phyloP scores from a whole-genome alignment of 2,113 vertebrate genomes.

The Helogale parvula region DNA sequence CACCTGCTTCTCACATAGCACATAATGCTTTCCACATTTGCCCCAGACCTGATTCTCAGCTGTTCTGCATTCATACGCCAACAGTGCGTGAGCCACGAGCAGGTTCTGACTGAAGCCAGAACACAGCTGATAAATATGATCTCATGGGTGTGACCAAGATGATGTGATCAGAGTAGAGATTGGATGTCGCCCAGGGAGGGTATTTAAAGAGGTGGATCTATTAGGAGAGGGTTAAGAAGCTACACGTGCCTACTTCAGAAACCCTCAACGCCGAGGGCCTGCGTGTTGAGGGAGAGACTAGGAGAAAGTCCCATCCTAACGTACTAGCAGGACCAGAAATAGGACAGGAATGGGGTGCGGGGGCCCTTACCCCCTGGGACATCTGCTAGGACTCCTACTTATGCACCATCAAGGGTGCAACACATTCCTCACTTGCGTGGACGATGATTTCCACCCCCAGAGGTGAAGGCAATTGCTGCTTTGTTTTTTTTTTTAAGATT shows the following conservation, averaged over 20 bases:
- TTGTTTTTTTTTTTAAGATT: background rate
- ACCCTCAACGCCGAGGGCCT: background rate
- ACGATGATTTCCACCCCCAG: background rate
- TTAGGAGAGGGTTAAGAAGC: background rate
- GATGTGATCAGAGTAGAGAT: background rate
- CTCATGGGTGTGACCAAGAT: conserved; percentile 23
- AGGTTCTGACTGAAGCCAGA: background rate
- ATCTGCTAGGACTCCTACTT: background rate
- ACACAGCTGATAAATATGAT: background rate
- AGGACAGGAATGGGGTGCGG: background rate
- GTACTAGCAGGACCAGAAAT: background rate
- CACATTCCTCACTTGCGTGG: background rate
- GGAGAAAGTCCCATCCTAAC: background rate
- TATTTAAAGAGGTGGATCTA: background rate
- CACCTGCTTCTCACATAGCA: background rate
- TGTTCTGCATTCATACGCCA: background rate
- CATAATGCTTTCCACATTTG: background rate
- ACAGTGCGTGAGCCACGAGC: background rate
- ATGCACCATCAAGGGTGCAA: background rate
- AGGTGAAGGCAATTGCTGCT: background rate
- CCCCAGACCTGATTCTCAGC: background rate
- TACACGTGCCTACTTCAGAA: background rate
- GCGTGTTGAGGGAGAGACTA: background rate
- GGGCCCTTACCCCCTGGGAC: background rate
- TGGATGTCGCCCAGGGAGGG: background rate